Evolutionary conservation across 2,797 vertebrate species (phyloP).

Genomic region (Notolepis coatsorum): DNA sequence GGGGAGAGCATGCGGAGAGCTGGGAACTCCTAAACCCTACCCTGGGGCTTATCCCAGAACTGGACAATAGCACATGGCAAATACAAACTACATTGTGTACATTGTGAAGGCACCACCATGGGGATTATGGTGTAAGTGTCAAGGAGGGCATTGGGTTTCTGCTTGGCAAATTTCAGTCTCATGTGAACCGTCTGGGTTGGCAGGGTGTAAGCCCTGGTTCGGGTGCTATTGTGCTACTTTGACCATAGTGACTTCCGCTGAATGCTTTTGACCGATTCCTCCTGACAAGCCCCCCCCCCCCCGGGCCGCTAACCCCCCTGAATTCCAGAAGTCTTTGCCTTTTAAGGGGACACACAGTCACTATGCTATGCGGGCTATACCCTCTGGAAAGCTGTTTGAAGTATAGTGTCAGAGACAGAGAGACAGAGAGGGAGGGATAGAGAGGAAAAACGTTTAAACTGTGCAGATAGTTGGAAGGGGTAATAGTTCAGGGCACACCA

Average conservation of each 20-base stretch:
- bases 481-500: slow-evolving; percentile 53
- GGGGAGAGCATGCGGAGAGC: slow-evolving; percentile 32
- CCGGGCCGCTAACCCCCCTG: too few species aligned
- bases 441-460: slow-evolving; percentile 6
- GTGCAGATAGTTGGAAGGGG: slow-evolving; percentile 39
- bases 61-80: slow-evolving; percentile 61
- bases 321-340: slow-evolving; percentile 53
- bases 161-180: slow-evolving; percentile 37
- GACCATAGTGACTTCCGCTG: slow-evolving; percentile 48
- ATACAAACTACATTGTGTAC: slow-evolving; percentile 56
- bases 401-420: slow-evolving; percentile 10
- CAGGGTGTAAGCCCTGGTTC: slow-evolving; percentile 44
- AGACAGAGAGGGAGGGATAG: neutral
- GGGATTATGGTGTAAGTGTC: slow-evolving; percentile 44
- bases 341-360: slow-evolving; percentile 48
- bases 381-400: slow-evolving; percentile 54
- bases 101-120: slow-evolving; percentile 54
- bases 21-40: slow-evolving; percentile 43
- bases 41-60: slow-evolving; percentile 46
- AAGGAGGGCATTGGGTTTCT: slow-evolving; percentile 39
- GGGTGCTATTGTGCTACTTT: slow-evolving; percentile 49
- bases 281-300: slow-evolving; percentile 68
- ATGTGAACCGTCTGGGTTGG: slow-evolving; percentile 37
- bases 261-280: slow-evolving; percentile 69
- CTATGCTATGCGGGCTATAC: slow-evolving; percentile 41